Evolutionary conservation across 2,888 invertebrate genomes (phyloP).

Genomic region (Morpho achilles): DNA sequence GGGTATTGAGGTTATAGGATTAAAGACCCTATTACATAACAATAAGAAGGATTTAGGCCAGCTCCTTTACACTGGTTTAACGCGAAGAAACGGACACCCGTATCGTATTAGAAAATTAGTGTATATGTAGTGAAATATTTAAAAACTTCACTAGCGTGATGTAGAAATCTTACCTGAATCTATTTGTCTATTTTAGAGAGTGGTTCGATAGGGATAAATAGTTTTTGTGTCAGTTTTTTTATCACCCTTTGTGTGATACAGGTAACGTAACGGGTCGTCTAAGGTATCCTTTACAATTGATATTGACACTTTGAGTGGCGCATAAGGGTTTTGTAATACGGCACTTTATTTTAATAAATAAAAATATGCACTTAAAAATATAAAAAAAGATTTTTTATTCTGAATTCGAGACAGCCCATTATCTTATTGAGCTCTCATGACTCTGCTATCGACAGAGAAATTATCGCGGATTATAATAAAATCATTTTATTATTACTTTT

Average conservation of each 20-base stretch:
- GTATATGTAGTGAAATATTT: constrained; percentile 33
- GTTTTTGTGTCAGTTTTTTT: constrained; percentile 16
- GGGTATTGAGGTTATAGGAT: constrained; percentile 35
- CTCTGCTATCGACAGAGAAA: no score
- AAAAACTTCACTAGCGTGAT: constrained; percentile 55
- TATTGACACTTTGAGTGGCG: no score
- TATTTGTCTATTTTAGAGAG: constrained; percentile 44
- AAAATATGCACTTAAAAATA: no score
- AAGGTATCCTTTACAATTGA: no score
- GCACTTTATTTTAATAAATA: no score
- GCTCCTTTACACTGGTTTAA: constrained; percentile 58
- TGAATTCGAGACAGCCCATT: no score
- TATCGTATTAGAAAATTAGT: neutral
- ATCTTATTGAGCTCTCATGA: no score
- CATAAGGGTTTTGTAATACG: no score
- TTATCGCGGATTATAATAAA: no score
- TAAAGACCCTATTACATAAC: constrained; percentile 21
- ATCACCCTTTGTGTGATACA: neutral
- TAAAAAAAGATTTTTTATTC: no score
- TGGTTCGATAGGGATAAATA: neutral
- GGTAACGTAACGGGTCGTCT: no score
- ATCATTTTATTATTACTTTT: no score
- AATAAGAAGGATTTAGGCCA: constrained; percentile 44
- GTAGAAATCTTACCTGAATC: constrained; percentile 53
- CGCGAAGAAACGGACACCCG: constrained; percentile 71